phyloP scores from a whole-genome alignment of 2,888 invertebrate species.

The Iphiclides podalirius region DNA sequence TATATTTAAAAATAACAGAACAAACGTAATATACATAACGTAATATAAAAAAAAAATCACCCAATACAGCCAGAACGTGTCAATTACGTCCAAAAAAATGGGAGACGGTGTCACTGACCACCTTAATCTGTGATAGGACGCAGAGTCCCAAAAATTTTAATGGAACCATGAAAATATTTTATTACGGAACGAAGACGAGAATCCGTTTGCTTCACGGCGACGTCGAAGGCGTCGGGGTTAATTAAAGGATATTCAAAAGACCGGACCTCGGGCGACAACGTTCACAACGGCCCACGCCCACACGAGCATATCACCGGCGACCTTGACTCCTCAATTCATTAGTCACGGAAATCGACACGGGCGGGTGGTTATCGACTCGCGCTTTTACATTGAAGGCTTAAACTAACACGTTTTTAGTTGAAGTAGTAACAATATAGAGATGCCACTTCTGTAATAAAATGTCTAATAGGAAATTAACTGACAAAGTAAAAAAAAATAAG shows the following conservation, averaged over 20 bases:
- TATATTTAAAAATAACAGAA: no score
- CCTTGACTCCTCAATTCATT: conserved; percentile 32
- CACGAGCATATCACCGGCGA: conserved; percentile 26
- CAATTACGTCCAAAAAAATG: background rate
- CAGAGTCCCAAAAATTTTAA: conserved; percentile 12
- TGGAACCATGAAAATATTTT: conserved; percentile 18
- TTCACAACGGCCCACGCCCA: conserved; percentile 26
- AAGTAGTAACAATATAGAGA: no score
- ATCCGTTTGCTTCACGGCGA: conserved; percentile 11
- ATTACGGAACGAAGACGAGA: conserved; percentile 13
- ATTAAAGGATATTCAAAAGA: conserved; percentile 38
- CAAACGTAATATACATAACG: no score
- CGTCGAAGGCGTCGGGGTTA: conserved; percentile 27
- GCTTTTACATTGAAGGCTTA: background rate
- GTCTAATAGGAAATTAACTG: no score
- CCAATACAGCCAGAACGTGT: no score
- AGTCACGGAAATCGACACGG: conserved; percentile 13
- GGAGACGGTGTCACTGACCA: conserved; percentile 20
- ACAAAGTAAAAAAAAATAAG: no score
- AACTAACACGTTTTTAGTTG: no score
- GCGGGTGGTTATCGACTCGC: conserved; percentile 20
- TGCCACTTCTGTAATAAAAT: no score
- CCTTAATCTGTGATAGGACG: conserved; percentile 15
- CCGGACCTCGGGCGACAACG: conserved; percentile 34
- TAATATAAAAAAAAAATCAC: no score